Evolutionary conservation across 2,113 vertebrate species (phyloP), one percentile per base, ranked within the genome.

Genomic region (Pelusios castaneus): DNA sequence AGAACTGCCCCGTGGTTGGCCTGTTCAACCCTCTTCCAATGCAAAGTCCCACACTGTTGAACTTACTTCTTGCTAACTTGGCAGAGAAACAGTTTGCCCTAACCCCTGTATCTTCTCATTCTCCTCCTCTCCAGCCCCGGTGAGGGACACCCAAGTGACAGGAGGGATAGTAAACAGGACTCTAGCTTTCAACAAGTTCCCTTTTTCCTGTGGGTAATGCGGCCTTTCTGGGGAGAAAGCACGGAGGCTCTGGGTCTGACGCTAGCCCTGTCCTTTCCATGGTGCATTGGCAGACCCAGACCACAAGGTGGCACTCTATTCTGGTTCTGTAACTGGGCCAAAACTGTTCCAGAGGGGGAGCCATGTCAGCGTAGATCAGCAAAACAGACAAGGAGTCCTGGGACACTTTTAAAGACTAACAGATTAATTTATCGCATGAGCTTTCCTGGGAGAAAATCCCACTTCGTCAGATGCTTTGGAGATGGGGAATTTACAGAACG

Each of bases 11-110:
- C 27, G 2, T 17, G 45, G 70, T 41, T 0, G 0, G 2, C 31
- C 1, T 31, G 31, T 49, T 47, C 24, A 10, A 22, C 0, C 2
- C 0, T 3, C 9, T 6, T 51, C 49, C 22, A 10, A 24, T 54
- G 78, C 19, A 38, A 52, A 1, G 25, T 10, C 25, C 41, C 41
- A 1, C 21, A 14, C 34, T 4, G 34, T 70, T 2, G 2, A 78
- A 41, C 85, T 31, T 4, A 34, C 22, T 52, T 43, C 16, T 4
- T 0, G 24, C 43, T 2, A 3, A 38, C 27, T 25, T 56, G 25
- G 22, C 10, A 1, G 38, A 29, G 10, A 21, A 55, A 51, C 0
- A 2, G 12, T 58, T 34, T 81, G 21, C 5, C 14, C 67, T 25
- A 10, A 12, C n/a, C 25, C 49, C 6, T 43, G 51, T 45, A 34